A percentile compares a stretch with the other conserved stretches of the same genome.
Conservation (phyloP, 1,140 invertebrate species). For the Sarcophaga bullata region DNA sequence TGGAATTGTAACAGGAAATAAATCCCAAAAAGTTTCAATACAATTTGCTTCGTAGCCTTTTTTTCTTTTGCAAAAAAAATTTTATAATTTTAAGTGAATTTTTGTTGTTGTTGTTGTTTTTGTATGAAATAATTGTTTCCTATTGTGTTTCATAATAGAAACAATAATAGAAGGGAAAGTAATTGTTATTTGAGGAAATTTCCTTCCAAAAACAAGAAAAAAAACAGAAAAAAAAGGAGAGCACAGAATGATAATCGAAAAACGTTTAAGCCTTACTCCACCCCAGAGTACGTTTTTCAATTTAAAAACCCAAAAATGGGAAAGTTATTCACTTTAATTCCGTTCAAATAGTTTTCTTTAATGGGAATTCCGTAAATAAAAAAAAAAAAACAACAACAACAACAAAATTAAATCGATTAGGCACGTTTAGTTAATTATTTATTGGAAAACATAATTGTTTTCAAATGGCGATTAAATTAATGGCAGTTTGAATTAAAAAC, state of each 20-base stretch:
- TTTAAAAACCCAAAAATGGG: too few species aligned
- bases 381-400: too few species aligned
- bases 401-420: too few species aligned
- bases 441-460: too few species aligned
- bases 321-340: too few species aligned
- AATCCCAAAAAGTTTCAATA: background rate
- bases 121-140: background rate
- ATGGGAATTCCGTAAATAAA: too few species aligned
- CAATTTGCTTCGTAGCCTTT: background rate
- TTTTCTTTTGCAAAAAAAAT: background rate
- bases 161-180: background rate
- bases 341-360: too few species aligned
- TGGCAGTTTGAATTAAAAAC: too few species aligned
- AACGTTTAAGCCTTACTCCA: background rate
- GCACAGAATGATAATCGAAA: background rate
- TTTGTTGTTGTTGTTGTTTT: background rate
- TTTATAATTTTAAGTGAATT: background rate
- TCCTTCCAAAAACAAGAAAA: background rate
- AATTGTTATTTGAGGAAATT: background rate
- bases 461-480: too few species aligned
- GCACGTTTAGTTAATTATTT: too few species aligned
- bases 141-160: too few species aligned
- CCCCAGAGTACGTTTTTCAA: background rate
- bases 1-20: slow-evolving; percentile 3
- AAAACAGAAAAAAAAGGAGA: background rate